Conservation (phyloP, 2,888 invertebrate genomes). For the Noctuana brunneofusca region DNA sequence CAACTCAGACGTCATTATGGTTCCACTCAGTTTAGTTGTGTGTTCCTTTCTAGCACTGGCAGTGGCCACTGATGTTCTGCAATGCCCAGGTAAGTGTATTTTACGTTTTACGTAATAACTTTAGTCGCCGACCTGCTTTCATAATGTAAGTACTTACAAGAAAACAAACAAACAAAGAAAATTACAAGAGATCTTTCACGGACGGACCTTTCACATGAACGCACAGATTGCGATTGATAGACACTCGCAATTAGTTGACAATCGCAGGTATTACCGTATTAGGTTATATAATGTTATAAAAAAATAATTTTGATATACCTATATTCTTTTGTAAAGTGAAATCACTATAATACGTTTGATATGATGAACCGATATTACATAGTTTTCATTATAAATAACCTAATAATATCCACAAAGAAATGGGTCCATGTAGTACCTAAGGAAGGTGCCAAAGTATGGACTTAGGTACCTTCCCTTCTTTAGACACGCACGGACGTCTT, state of each 20-base stretch:
- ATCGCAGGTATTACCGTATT: neutral
- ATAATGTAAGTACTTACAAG: constrained; percentile 34
- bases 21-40: constrained; percentile 56
- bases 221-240: neutral
- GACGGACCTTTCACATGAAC: neutral
- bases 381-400: too few species aligned
- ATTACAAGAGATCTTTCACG: neutral
- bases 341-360: too few species aligned
- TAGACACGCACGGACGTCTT: too few species aligned
- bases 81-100: constrained; percentile 65
- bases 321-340: neutral
- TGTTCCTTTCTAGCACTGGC: constrained; percentile 53
- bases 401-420: too few species aligned
- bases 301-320: neutral
- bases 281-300: neutral
- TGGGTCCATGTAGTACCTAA: too few species aligned
- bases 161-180: constrained; percentile 11
- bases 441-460: too few species aligned
- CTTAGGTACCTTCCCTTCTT: too few species aligned
- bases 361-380: too few species aligned
- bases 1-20: constrained; percentile 57
- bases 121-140: constrained; percentile 62
- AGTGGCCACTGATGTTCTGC: constrained; percentile 61
- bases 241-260: neutral
- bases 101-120: constrained; percentile 56